Base-by-base conservation (phyloP, 1,140 invertebrate species). In the Coenobita brevimanus region DNA sequence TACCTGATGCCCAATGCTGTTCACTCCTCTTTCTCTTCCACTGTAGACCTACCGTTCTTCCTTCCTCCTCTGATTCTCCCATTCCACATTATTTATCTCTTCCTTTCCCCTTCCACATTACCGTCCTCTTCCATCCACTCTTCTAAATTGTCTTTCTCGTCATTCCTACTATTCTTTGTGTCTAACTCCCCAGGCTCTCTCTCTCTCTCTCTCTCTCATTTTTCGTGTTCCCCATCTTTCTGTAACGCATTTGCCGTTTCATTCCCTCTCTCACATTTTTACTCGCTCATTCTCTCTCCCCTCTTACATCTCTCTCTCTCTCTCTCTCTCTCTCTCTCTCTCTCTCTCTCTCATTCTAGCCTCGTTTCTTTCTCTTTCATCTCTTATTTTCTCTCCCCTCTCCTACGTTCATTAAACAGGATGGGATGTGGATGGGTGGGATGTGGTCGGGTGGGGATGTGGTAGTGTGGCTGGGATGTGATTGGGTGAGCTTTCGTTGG, bases 151-250 rank as follows among this genome's bases (percentile, higher is more conserved):
- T 64, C 30, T 76, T 21, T n/a, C 41, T 15, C 17, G 21, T 41
- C 6, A 38, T 76, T 76, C 38, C 33, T 43, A 10, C 43, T 2
- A 2, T n/a, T 76, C 41, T 27, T 17, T 38, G 36, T 76, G 21
- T 8, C 38, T 76, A 43, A 30, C 21, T 15, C n/a, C 33, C 27
- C 73, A 21, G 21, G 36, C 73, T 38, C 38, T 76, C 33, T 15
- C 38, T 43, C 38, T 46, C 73, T 76, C 73, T 76, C 36, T 76
- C 73, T 76, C 36, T 76, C 76, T 60, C 46, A n/a, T 38, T 30
- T n/a, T 30, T 80, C 76, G 13, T 21, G 30, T 33, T 30, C 54
- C 57, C 54, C 57, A 43, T 54, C 76, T 73, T n/a, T 73, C 30
- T 73, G 17, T 73, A 15, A 30, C 69, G 30, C 4, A 6, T 8